phyloP scores from a whole-genome alignment of 2,797 vertebrate species.

The Xyrichtys novacula region DNA sequence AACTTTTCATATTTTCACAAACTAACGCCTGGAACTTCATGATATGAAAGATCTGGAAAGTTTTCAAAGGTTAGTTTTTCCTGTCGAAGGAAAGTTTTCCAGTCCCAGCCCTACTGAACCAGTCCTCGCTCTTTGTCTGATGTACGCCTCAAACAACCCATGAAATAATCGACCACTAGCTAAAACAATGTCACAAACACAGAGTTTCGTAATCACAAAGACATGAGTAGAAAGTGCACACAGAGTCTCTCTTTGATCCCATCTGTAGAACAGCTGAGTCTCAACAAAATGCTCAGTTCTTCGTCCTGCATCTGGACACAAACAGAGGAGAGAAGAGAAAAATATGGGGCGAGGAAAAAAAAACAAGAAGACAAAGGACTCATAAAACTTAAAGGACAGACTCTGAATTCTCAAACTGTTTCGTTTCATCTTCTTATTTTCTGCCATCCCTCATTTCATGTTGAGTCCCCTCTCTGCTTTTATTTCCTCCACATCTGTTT shows the following conservation, averaged over 20 bases:
- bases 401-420: slow-evolving; percentile 17
- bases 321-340: slow-evolving; percentile 14
- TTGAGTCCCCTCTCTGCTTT: slow-evolving; percentile 14
- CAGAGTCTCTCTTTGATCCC: slow-evolving; percentile 59
- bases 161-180: slow-evolving; percentile 6
- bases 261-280: slow-evolving; percentile 73
- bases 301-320: slow-evolving; percentile 47
- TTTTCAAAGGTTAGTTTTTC: slow-evolving; percentile 9
- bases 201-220: neutral
- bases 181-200: slow-evolving; percentile 22
- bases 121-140: neutral
- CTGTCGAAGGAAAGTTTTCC: slow-evolving; percentile 9
- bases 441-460: slow-evolving; percentile 14
- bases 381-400: slow-evolving; percentile 33
- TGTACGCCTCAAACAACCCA: slow-evolving; percentile 1
- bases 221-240: slow-evolving; percentile 2
- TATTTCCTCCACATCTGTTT: slow-evolving; percentile 58
- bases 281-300: slow-evolving; percentile 30
- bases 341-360: slow-evolving; percentile 20
- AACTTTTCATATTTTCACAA: slow-evolving; percentile 2
- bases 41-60: slow-evolving; percentile 1
- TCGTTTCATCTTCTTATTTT: slow-evolving; percentile 40
- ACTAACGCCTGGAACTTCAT: slow-evolving; percentile 4
- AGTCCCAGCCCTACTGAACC: slow-evolving; percentile 23
- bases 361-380: slow-evolving; percentile 16